Base-by-base conservation (phyloP, 2,113 vertebrate species). In the Stigmatopora nigra region DNA sequence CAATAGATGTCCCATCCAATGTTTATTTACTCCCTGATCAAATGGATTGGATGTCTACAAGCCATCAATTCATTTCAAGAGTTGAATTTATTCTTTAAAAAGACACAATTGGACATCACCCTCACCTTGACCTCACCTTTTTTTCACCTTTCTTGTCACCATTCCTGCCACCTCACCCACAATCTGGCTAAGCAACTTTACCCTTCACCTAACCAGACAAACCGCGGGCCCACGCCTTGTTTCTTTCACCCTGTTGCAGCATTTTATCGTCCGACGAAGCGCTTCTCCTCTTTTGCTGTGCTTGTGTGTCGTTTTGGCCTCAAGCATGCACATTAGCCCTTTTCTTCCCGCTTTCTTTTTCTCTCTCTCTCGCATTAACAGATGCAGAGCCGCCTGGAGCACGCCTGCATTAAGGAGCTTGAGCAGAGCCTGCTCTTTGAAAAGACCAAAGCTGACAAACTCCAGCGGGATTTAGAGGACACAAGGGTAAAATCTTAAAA, bases 361-460 rank as follows among this genome's bases (percentile, higher is more conserved):
- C 82, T 87, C 73, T 86, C 69, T 84, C 76, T 80, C 73, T 82
- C 93, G 91, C 90, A 98, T 95, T 98, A 98, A 98, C 96, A 98
- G 97, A 99, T 95, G 95, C 97, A 98, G 95, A 98, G 95, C 93
- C 96, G 95, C 93, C 93, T 98, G 97, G 96, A 99, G 93, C 97
- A 98, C 95, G 96, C 91, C 94, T 95, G 95, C 91, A 95, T 96
- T 93, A 98, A 98, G 96, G 97, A 99, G 91, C 95, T 99, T 91
- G 95, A 99, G 91, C 95, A 99, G 93, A 97, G 92, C 93, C 95
- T 99, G 90, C 95, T 98, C 91, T 97, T 98, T 98, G 97, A 98
- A 98, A 99, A 98, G 95, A 97, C 95, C 97, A 99, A 98, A 98
- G 97, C 97, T 95, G 97, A 98, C 87, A 99, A 98, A 94, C 97